phyloP scores from a whole-genome alignment of 2,113 vertebrate genomes.

The Paraplagusia blochii region DNA sequence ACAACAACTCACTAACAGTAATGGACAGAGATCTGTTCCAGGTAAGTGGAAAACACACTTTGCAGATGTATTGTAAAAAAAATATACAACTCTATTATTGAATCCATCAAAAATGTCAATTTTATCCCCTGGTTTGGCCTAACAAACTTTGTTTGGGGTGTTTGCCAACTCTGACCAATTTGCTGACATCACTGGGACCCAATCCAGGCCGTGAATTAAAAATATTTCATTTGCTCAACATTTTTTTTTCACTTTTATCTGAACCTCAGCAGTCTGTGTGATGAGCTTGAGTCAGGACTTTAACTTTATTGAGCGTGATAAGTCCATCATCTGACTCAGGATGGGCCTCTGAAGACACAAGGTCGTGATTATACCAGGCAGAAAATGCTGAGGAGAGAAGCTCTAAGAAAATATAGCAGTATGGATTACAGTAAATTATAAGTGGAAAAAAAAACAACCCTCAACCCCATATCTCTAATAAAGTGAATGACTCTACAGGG shows the following conservation, averaged over 20 bases:
- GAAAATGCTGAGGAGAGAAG: neutral
- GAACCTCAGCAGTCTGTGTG: constrained; percentile 14
- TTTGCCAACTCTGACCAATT: constrained; percentile 26
- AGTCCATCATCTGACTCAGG: neutral
- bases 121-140: constrained; percentile 4
- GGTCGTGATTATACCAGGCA: neutral
- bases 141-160: constrained; percentile 2
- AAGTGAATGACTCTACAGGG: constrained; percentile 53
- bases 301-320: constrained; percentile 17
- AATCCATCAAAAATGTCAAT: neutral
- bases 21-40: constrained; percentile 90
- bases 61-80: neutral
- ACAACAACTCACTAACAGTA: constrained; percentile 93
- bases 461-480: neutral
- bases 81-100: neutral
- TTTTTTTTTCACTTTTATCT: constrained; percentile 30
- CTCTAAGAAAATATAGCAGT: neutral
- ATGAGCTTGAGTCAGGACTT: constrained; percentile 27
- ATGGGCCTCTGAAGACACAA: neutral
- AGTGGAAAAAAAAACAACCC: neutral
- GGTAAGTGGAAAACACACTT: constrained; percentile 25
- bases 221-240: constrained; percentile 38
- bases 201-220: constrained; percentile 36
- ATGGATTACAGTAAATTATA: neutral
- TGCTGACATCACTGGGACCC: constrained; percentile 29